phyloP scores from a whole-genome alignment of 2,797 vertebrate species.

The Tiaroga cobitis region DNA sequence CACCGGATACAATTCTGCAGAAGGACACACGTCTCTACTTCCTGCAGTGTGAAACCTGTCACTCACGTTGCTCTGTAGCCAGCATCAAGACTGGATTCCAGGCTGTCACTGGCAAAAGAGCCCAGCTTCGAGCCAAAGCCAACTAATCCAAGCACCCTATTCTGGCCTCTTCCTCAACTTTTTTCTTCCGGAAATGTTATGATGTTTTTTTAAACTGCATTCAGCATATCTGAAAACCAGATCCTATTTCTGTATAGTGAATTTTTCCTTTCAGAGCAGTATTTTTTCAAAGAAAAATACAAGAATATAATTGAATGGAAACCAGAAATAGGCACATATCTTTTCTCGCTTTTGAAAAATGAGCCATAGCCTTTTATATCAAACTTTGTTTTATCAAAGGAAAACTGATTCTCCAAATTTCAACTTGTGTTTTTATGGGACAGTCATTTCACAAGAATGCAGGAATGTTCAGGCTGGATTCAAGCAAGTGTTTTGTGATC shows the following conservation, averaged over 20 bases:
- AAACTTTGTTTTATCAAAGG: background rate
- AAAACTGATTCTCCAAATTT: background rate
- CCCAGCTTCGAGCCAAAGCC: slow-evolving; percentile 99
- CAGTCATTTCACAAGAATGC: background rate
- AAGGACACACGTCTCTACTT: slow-evolving; percentile 99
- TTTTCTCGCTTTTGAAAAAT: background rate
- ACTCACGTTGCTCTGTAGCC: slow-evolving; percentile 98
- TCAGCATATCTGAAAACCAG: slow-evolving; percentile 3
- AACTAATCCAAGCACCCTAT: slow-evolving; percentile 78
- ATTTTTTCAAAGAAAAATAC: slow-evolving; percentile 18
- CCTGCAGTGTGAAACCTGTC: slow-evolving; percentile 99
- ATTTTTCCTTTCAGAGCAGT: slow-evolving; percentile 13
- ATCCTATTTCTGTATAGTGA: background rate
- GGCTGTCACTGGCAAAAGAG: slow-evolving; percentile 99
- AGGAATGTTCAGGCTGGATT: background rate
- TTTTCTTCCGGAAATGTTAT: too few species aligned
- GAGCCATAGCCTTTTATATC: background rate
- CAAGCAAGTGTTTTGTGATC: background rate
- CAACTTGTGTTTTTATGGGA: background rate
- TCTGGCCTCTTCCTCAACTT: slow-evolving; percentile 2
- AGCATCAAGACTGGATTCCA: slow-evolving; percentile 99
- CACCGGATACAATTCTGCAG: slow-evolving; percentile 98
- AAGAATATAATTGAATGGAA: slow-evolving; percentile 14
- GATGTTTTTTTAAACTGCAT: background rate
- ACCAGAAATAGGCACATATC: background rate